Conservation (phyloP, 2,113 vertebrate species). For the Poeciliopsis occidentalis region DNA sequence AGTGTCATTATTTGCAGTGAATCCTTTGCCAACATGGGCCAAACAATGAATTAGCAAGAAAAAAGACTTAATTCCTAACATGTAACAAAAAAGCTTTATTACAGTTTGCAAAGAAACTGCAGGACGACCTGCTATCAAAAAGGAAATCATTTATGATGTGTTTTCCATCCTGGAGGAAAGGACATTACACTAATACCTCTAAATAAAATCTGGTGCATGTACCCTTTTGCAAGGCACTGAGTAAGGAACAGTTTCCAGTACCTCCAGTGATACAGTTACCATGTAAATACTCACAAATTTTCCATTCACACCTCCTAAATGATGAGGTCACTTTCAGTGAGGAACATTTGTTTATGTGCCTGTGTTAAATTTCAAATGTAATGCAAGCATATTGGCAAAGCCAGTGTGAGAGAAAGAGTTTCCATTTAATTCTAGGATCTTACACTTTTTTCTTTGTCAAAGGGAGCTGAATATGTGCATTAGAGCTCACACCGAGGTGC, state of each 20-base stretch:
- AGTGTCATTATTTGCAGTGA: no score
- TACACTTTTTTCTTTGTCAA: neutral
- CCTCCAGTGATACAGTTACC: slow-evolving; percentile 10
- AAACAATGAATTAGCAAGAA: no score
- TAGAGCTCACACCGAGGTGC: neutral
- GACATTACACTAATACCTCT: no score
- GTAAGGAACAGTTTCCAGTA: slow-evolving; percentile 19
- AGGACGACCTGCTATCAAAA: no score
- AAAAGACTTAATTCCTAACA: no score
- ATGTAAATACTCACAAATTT: slow-evolving; percentile 23
- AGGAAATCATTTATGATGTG: no score
- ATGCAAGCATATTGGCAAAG: slow-evolving; percentile 27
- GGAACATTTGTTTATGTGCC: slow-evolving; percentile 42
- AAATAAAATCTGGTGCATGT: no score
- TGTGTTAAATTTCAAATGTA: slow-evolving; percentile 4
- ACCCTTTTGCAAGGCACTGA: no score
- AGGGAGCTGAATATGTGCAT: neutral
- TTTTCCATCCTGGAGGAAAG: no score
- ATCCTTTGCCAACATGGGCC: no score
- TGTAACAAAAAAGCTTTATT: no score
- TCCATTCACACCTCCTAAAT: slow-evolving; percentile 42
- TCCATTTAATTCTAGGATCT: slow-evolving; percentile 4
- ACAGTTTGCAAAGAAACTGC: no score
- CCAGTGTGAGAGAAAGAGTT: slow-evolving; percentile 17
- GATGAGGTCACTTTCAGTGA: slow-evolving; percentile 25